Evolutionary conservation across 2,888 invertebrate species (phyloP), one percentile per base, ranked within the genome.

Genomic region (Drosophila koepferae): DNA sequence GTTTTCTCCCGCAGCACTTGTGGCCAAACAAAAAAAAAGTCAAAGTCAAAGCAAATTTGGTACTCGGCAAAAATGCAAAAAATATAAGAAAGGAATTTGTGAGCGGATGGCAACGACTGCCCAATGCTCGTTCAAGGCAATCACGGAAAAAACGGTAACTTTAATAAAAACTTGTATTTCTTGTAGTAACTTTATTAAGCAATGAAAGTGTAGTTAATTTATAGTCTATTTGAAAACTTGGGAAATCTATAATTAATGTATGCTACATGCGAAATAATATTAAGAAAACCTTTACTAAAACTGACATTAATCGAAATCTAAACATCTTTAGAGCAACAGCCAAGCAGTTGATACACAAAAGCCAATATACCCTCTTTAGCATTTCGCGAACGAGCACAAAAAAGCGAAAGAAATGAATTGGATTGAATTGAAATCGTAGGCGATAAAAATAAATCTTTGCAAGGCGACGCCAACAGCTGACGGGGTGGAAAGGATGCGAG

Each of bases 361-460:
- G 3, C 51, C 51, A 51, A 36, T 20, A 51, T 51, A 8, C 51
- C 51, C 34, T 18, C 49, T 36, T 51, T 36, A 0, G 0, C 18
- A 34, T 6, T 12, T 34, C 34, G 23, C 38, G 54, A 40, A 5
- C 16, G 63, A 43, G 23, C 48, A 53, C 38, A 18, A 48, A 62
- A 48, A 40, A 48, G 41, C 20, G 40, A 40, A 67, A 41, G 71
- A 89, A 86, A 89, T 86, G 89, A 84, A 86, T 89, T 86, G 89
- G 78, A 86, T 86, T 89, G 90, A 90, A 91, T 88, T 81, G 88
- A 89, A 86, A 91, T 91, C 81, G 83, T 81, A 86, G 89, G 83
- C 92, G 91, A 92, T 92, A 91, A 92, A 92, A 92, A 92, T 92
- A 92, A 92, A 91, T 91, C 91, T 91, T 80, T 84, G 88, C 82